Conservation (phyloP, 2,113 vertebrate species). For the Myocastor coypus region DNA sequence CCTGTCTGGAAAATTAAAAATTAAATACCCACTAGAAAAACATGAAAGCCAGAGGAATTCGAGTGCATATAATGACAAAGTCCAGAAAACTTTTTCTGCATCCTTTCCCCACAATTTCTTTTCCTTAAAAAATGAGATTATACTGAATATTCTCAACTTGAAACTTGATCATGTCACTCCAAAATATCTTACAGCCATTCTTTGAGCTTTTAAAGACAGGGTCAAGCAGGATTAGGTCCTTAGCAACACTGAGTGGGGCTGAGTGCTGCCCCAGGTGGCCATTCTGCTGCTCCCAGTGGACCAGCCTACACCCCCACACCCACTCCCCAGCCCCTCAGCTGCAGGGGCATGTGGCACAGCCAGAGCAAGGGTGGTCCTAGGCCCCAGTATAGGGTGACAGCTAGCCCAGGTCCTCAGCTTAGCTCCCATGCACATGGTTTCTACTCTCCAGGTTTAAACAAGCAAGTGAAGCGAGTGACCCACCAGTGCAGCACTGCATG, state of each 20-base stretch:
- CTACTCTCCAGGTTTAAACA: not conserved
- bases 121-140: not conserved
- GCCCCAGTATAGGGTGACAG: too few species aligned
- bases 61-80: not conserved
- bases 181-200: not conserved
- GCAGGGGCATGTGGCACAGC: too few species aligned
- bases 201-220: not conserved
- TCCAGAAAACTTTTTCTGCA: not conserved
- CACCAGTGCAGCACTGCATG: not conserved
- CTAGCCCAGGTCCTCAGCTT: not conserved
- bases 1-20: constrained; percentile 44
- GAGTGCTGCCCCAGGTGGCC: not conserved
- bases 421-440: not conserved
- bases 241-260: not conserved
- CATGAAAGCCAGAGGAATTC: not conserved
- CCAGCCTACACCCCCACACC: too few species aligned
- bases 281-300: too few species aligned
- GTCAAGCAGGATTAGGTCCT: not conserved
- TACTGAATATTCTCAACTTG: not conserved
- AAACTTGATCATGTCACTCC: not conserved
- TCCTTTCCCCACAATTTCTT: not conserved
- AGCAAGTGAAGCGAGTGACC: fast-evolving
- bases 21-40: not conserved
- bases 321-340: too few species aligned
- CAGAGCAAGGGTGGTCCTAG: too few species aligned